A percentile compares a stretch with the other conserved stretches of the same genome.
phyloP scores from a whole-genome alignment of 1,140 invertebrate genomes.

The Papilio aristodemus region DNA sequence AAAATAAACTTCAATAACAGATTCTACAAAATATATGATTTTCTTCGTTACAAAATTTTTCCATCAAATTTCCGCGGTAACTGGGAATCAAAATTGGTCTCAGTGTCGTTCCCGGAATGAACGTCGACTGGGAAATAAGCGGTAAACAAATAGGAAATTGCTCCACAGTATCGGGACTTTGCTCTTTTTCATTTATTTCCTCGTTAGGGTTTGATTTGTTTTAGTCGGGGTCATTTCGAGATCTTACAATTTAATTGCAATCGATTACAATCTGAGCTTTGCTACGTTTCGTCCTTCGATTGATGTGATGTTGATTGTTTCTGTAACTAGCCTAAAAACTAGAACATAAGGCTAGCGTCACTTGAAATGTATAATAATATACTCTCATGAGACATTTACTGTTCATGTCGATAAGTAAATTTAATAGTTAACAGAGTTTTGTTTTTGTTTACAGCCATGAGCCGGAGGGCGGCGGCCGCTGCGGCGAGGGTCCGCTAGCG shows the following conservation, averaged over 20 bases:
- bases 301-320: too few species aligned
- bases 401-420: background rate
- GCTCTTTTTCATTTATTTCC: slow-evolving; percentile 4
- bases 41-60: background rate
- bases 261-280: background rate
- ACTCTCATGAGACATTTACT: too few species aligned
- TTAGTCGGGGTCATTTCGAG: background rate
- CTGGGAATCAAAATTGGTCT: background rate
- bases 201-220: slow-evolving; percentile 30
- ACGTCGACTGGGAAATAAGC: background rate
- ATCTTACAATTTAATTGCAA: background rate
- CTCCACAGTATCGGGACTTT: background rate
- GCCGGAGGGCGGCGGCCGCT: slow-evolving; percentile 81
- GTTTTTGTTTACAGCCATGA: slow-evolving; percentile 81
- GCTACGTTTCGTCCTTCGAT: background rate
- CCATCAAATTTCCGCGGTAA: background rate
- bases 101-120: background rate
- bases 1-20: too few species aligned
- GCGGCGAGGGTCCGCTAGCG: slow-evolving; percentile 77
- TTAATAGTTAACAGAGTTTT: slow-evolving; percentile 22
- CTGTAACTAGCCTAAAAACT: too few species aligned
- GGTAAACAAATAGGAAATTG: slow-evolving; percentile 20
- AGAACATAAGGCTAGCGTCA: too few species aligned
- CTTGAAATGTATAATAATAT: too few species aligned
- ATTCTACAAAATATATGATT: too few species aligned